These are phyloP conservation scores for Acridotheres tristis DNA, from an alignment of 2,797 vertebrate genomes.

Conservation along the genomic window DNA sequence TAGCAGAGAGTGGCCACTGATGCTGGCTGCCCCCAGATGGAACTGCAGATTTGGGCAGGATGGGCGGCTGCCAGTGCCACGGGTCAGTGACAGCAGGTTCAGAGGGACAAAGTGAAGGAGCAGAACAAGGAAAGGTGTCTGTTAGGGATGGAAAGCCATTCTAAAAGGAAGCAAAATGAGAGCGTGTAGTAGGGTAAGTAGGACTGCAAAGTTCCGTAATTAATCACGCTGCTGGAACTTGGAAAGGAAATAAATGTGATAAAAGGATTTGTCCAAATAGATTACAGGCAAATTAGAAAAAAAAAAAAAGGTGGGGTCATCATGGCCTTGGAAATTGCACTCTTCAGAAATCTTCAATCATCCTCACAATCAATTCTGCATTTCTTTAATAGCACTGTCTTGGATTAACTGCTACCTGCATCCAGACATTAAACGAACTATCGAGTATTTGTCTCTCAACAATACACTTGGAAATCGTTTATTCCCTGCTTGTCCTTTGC, in stretches of 20 bases:
- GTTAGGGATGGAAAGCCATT: constrained; percentile 23
- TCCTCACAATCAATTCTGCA: constrained; percentile 61
- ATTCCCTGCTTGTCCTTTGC: constrained; percentile 44
- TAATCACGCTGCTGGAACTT: constrained; percentile 67
- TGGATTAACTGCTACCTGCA: constrained; percentile 61
- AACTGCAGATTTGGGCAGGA: neutral
- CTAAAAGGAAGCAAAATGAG: constrained; percentile 64
- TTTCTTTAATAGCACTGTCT: constrained; percentile 65
- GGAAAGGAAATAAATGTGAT: constrained; percentile 67
- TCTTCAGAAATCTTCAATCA: constrained; percentile 69
- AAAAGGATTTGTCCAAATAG: constrained; percentile 70
- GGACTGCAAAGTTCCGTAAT: constrained; percentile 60
- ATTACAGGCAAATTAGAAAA: constrained; percentile 60
- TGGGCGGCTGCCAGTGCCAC: rapidly evolving
- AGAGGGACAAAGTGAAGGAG: neutral
- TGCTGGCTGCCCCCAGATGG: neutral
- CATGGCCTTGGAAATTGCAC: constrained; percentile 52
- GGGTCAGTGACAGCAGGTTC: neutral
- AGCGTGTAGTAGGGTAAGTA: neutral
- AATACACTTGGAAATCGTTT: constrained; percentile 56
- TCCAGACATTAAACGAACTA: constrained; percentile 62
- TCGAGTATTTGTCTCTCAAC: constrained; percentile 70
- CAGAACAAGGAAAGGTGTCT: neutral
- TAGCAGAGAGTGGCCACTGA: rapidly evolving
- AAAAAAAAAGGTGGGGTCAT: constrained; percentile 43